A percentile compares a stretch with the other conserved stretches of the same genome.
These are phyloP conservation scores for Eupithecia tripunctaria DNA, from an alignment of 2,888 invertebrate species.

Conservation along the genomic window DNA sequence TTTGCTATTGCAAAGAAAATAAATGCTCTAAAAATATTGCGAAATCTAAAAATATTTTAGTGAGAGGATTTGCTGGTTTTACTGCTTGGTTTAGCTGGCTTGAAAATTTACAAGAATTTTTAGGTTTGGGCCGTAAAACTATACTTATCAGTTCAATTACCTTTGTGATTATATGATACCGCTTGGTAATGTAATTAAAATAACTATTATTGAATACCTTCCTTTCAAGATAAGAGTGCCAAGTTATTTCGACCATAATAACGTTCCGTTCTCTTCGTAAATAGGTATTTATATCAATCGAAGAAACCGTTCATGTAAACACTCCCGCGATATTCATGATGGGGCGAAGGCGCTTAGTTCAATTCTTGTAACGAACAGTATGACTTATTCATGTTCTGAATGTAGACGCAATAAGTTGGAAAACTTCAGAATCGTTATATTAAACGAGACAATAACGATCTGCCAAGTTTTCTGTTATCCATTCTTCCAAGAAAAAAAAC, in stretches of 20 bases:
- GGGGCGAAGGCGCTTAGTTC: conserved; percentile 63
- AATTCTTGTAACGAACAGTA: conserved; percentile 79
- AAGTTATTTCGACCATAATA: neutral
- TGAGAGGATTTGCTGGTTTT: no score
- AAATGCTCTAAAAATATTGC: neutral
- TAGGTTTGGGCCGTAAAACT: no score
- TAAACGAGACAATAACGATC: conserved; percentile 76
- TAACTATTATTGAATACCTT: no score
- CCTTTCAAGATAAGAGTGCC: neutral
- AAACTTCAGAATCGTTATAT: conserved; percentile 70
- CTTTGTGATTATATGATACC: no score
- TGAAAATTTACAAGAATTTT: neutral
- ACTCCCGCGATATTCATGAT: conserved; percentile 50
- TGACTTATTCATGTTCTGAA: conserved; percentile 80
- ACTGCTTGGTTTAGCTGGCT: no score
- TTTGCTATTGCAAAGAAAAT: conserved; percentile 23
- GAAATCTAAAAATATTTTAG: no score
- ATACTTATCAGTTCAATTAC: neutral
- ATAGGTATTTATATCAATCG: neutral
- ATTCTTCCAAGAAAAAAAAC: conserved; percentile 24
- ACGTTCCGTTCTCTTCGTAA: neutral
- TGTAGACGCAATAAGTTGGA: conserved; percentile 74
- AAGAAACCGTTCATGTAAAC: conserved; percentile 20
- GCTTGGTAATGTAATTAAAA: no score
- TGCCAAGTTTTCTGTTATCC: conserved; percentile 38